These are phyloP conservation scores for Dallia pectoralis DNA, from an alignment of 2,797 vertebrate species.

Conservation along the genomic window DNA sequence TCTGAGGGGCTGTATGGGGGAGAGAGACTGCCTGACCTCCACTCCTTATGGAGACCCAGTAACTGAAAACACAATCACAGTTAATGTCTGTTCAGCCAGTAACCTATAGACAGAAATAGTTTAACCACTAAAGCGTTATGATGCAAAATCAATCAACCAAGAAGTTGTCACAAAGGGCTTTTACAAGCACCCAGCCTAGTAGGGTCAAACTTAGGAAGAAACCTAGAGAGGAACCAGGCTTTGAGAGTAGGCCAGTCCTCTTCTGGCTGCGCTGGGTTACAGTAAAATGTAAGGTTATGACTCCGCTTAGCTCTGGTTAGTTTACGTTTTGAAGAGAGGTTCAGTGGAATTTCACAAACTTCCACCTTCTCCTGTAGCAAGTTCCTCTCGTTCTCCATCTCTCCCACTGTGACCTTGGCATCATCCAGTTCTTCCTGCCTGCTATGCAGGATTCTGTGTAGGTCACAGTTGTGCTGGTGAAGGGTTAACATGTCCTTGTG, in stretches of 20 bases:
- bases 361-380: constrained; percentile 52
- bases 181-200: no score
- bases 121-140: not conserved
- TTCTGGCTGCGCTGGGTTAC: not conserved
- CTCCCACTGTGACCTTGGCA: constrained; percentile 49
- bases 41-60: constrained; percentile 68
- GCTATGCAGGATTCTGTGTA: constrained; percentile 52
- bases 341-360: not conserved
- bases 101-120: not conserved
- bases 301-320: not conserved
- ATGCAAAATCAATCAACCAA: not conserved
- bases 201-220: no score
- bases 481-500: constrained; percentile 54
- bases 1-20: constrained; percentile 56
- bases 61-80: constrained; percentile 59
- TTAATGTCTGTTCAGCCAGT: not conserved
- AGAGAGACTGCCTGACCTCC: constrained; percentile 59
- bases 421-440: constrained; percentile 72
- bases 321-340: not conserved
- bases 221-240: no score
- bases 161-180: no score
- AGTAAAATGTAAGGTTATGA: not conserved
- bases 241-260: no score
- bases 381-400: constrained; percentile 73
- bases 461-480: constrained; percentile 62